Evolutionary conservation across 2,113 vertebrate genomes (phyloP), one percentile per base, ranked within the genome.

Genomic region (Lonchura striata): DNA sequence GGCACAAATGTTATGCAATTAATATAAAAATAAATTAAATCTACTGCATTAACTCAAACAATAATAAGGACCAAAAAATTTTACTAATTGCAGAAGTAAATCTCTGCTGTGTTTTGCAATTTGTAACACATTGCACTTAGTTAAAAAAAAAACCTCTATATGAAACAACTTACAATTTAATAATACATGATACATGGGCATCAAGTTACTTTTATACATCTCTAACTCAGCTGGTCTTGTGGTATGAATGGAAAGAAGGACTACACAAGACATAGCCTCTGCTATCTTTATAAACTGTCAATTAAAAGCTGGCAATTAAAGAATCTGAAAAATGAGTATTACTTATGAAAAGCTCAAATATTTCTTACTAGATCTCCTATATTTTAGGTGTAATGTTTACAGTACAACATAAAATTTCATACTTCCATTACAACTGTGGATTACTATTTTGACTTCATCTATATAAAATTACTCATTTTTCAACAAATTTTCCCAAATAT

Each of bases 1-100:
- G 99, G 98, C 99, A 99, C 98, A 98, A 98, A 97, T 94, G 98
- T 99, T 97, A 97, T 72, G 82, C 60, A 97, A 93, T 97, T 92
- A 94, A 96, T 98, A 96, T 94, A 98, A 98, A 98, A 98, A 98
- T 97, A 98, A 98, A 98, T 98, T 98, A 98, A 96, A 96, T 98
- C 97, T 98, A 98, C 97, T 96, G 77, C 96, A 98, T 98, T 97
- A 96, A 97, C 87, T 97, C 85, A 96, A 97, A 98, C 88, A 97
- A 97, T 97, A 95, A 97, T 80, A 96, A 97, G 56, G 85, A 95
- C 96, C 97, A 97, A 95, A 96, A 97, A 92, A 53, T 96, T 97
- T 97, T 97, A 95, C 94, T 92, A 97, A 96, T 56, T 95, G 97
- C 97, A 98, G 97, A 98, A 97, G 82, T 96, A 97, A 96, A 93